Evolutionary conservation across 2,797 vertebrate genomes (phyloP), one percentile per base, ranked within the genome.

Genomic region (Manis pentadactyla): DNA sequence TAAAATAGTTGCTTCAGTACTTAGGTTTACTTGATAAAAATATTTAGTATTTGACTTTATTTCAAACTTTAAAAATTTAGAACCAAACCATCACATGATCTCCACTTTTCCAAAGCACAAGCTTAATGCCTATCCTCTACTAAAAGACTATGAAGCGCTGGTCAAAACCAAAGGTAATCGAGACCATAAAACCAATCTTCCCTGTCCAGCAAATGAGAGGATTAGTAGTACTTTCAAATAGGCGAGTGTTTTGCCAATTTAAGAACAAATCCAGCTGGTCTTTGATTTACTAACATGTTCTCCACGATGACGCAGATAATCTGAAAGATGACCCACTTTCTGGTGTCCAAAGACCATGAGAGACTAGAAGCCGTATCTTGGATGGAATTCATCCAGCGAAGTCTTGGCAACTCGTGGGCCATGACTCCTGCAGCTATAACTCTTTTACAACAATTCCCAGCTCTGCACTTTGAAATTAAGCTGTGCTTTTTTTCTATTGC

Each of bases 261-360:
- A 51, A 87, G 92, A 88, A 55, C n/a, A 81, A 90, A 93, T 69
- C 91, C 97, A 97, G 96, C 95, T 93, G 89, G 69, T 71, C 92
- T 93, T 63, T 82, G 88, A 78, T 90, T 93, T 97, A 94, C 74
- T 93, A 68, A 93, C 91, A 59, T 51, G 83, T 61, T 74, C 66
- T 84, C 51, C 39, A 18, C 57, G 87, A 86, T 96, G 97, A 98
- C 93, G 90, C 96, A 96, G 82, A 90, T 87, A 21, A 93, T 64
- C 91, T 96, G 95, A 96, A 97, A 96, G 94, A 94, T 25, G 71
- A 95, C 94, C 96, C 93, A 94, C 95, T 95, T 97, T 94, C 87
- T 74, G 55, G 84, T 64, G 71, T 92, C 85, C 84, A 66, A 53
- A 34, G 94, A 71, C 89, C 55, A 89, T 2, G 17, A 86, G 94